These are phyloP conservation scores for Caenorhabditis virilis DNA, from an alignment of 2,888 invertebrate genomes.

Conservation along the genomic window DNA sequence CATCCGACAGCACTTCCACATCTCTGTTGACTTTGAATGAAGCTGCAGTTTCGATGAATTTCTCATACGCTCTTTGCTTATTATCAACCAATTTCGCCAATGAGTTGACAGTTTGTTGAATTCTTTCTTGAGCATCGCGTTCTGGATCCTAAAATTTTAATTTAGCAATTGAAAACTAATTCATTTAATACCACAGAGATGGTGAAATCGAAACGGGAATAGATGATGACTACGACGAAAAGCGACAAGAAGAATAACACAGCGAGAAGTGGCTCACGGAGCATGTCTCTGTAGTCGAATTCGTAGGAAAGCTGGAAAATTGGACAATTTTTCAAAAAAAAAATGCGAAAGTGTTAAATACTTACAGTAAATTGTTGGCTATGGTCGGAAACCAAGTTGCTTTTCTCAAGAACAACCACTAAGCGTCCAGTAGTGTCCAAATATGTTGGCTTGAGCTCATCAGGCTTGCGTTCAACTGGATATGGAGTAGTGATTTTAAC, in stretches of 20 bases:
- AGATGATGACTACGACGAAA: slow-evolving; percentile 88
- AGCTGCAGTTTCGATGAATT: slow-evolving; percentile 75
- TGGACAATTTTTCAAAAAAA: not conserved
- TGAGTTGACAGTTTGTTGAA: slow-evolving; percentile 73
- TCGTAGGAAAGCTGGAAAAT: slow-evolving; percentile 78
- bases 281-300: slow-evolving; percentile 83
- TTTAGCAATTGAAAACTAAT: slow-evolving; percentile 5
- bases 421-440: slow-evolving; percentile 91
- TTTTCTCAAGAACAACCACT: slow-evolving; percentile 81
- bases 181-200: slow-evolving; percentile 72
- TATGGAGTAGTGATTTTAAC: slow-evolving; percentile 84
- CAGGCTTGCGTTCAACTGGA: slow-evolving; percentile 78
- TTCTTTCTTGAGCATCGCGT: slow-evolving; percentile 72
- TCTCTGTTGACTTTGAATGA: slow-evolving; percentile 74
- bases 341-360: slow-evolving; percentile 4
- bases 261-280: slow-evolving; percentile 90
- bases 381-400: slow-evolving; percentile 90
- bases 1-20: slow-evolving; percentile 32
- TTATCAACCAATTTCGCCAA: slow-evolving; percentile 74
- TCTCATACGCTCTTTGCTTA: slow-evolving; percentile 74
- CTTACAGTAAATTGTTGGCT: slow-evolving; percentile 81
- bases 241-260: slow-evolving; percentile 85
- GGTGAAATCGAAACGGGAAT: slow-evolving; percentile 93
- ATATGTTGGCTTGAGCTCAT: slow-evolving; percentile 86
- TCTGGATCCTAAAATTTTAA: slow-evolving; percentile 71